Conservation (phyloP, 2,113 vertebrate genomes). For the Calidris pugnax region DNA sequence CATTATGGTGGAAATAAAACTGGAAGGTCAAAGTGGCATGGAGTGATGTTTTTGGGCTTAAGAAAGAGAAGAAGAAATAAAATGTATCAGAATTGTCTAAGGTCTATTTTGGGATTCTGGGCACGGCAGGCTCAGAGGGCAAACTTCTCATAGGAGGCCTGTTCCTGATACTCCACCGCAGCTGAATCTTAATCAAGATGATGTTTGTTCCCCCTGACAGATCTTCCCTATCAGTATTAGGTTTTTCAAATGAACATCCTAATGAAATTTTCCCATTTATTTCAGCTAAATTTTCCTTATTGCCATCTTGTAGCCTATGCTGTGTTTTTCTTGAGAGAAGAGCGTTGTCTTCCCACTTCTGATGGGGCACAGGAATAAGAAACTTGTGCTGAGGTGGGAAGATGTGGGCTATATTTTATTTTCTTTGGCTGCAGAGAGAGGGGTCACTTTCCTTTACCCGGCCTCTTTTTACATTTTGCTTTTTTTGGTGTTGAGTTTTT, state of each 20-base stretch:
- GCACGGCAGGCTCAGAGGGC: background rate
- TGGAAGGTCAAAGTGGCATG: slow-evolving; percentile 4
- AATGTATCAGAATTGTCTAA: background rate
- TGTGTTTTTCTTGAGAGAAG: background rate
- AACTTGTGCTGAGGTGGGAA: background rate
- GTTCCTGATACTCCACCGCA: background rate
- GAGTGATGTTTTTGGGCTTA: background rate
- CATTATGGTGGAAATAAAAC: slow-evolving; percentile 19
- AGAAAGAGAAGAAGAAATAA: background rate
- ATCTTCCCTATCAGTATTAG: background rate
- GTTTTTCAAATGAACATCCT: background rate
- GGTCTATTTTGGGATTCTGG: background rate
- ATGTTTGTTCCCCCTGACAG: background rate
- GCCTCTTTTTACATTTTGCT: background rate
- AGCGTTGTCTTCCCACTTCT: rapidly evolving
- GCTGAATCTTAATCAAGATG: background rate
- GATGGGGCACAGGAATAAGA: background rate
- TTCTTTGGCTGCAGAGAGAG: background rate
- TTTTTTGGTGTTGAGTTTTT: background rate
- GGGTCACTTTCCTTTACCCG: background rate
- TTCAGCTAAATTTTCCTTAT: background rate
- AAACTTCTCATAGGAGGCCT: background rate
- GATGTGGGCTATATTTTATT: background rate
- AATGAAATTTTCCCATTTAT: background rate
- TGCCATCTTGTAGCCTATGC: rapidly evolving